Percentiles rank a stretch among this genome's conserved stretches.
These are phyloP conservation scores for Rhodinocichla rosea DNA, from an alignment of 2,113 vertebrate species.

Conservation along the genomic window DNA sequence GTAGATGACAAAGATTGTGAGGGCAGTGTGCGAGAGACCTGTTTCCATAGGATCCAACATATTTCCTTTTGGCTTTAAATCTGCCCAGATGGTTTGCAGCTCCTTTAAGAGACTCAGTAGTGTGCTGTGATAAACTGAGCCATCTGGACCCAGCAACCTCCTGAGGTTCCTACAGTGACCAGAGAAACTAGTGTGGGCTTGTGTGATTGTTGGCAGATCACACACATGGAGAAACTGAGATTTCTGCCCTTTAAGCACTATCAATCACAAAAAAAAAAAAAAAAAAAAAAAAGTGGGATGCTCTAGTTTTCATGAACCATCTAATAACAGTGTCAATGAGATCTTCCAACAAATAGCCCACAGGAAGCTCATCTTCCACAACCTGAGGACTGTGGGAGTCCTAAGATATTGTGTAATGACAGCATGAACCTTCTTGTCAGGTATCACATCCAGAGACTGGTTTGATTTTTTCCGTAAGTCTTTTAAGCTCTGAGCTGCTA, in stretches of 20 bases:
- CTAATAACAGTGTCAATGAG: not conserved
- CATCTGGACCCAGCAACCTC: conserved; percentile 24
- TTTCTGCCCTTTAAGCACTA: not conserved
- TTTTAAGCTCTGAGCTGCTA: not conserved
- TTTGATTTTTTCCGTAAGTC: not conserved
- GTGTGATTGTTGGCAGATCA: not conserved
- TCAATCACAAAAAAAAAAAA: not conserved
- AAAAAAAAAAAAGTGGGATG: not conserved
- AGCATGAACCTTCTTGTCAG: not conserved
- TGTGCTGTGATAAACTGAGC: not conserved
- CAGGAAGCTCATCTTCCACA: not conserved
- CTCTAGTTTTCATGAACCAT: not conserved
- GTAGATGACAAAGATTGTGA: not conserved
- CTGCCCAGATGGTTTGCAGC: not conserved
- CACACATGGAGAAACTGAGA: not conserved
- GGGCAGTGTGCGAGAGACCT: not conserved
- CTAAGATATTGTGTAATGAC: not conserved
- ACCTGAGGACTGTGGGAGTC: not conserved
- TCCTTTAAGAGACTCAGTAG: not conserved
- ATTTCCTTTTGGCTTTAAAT: not conserved
- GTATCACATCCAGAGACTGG: not conserved
- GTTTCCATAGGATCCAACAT: not conserved
- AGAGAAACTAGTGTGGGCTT: not conserved
- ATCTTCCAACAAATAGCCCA: not conserved
- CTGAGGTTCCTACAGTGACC: conserved; percentile 9